Evolutionary conservation across 1,140 invertebrate species (phyloP).

Genomic region (Pseudobourletiella spinata): DNA sequence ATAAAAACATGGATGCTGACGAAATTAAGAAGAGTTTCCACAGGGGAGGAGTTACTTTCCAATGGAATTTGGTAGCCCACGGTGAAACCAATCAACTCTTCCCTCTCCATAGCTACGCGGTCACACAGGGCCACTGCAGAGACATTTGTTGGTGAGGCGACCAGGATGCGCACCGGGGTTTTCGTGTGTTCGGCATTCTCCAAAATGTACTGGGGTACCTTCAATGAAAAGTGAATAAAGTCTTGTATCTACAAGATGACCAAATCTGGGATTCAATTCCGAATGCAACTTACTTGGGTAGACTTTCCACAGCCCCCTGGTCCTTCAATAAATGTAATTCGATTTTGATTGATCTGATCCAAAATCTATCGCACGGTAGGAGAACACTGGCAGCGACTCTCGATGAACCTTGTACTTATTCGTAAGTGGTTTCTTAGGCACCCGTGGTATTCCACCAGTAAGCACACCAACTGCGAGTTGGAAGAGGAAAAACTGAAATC

Average conservation of each 20-base stretch:
- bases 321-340: conserved; percentile 61
- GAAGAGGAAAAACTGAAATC: no score
- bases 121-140: conserved; percentile 78
- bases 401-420: conserved; percentile 35
- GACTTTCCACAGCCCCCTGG: conserved; percentile 71
- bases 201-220: conserved; percentile 78
- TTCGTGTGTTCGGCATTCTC: conserved; percentile 59
- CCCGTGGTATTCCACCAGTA: not conserved
- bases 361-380: conserved; percentile 48
- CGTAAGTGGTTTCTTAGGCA: not conserved
- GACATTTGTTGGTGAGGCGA: conserved; percentile 84
- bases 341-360: conserved; percentile 45
- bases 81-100: conserved; percentile 73
- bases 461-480: no score
- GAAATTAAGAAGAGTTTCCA: conserved; percentile 72
- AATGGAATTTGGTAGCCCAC: conserved; percentile 91
- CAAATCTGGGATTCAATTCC: not conserved
- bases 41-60: conserved; percentile 49
- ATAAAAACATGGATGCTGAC: conserved; percentile 86
- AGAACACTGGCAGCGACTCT: conserved; percentile 50
- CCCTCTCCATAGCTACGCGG: conserved; percentile 64
- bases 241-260: not conserved
- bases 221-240: conserved; percentile 13
- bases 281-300: conserved; percentile 51
- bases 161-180: conserved; percentile 72